phyloP scores from a whole-genome alignment of 2,888 invertebrate species.

The Vanessa cardui region DNA sequence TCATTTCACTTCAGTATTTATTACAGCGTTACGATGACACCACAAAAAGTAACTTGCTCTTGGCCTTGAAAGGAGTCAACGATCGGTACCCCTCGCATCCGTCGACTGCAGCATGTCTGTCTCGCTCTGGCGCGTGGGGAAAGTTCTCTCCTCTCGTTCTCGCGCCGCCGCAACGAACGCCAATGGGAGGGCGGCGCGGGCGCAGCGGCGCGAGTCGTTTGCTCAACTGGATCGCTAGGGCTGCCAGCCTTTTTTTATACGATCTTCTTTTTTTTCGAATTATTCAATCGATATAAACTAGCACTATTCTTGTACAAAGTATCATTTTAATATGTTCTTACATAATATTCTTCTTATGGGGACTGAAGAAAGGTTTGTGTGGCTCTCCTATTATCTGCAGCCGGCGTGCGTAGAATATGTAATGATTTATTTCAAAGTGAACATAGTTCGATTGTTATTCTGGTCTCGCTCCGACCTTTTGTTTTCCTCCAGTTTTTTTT shows the following conservation, averaged over 20 bases:
- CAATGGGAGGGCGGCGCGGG: slow-evolving; percentile 69
- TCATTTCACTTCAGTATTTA: slow-evolving; percentile 63
- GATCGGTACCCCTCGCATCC: slow-evolving; percentile 80
- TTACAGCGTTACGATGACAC: slow-evolving; percentile 70
- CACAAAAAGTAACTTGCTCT: slow-evolving; percentile 69
- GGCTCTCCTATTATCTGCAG: slow-evolving; percentile 57
- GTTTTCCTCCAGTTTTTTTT: slow-evolving; percentile 61
- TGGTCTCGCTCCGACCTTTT: slow-evolving; percentile 60
- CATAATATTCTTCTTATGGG: slow-evolving; percentile 12
- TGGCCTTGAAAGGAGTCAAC: slow-evolving; percentile 81
- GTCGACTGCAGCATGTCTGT: slow-evolving; percentile 63
- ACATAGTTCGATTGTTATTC: slow-evolving; percentile 64
- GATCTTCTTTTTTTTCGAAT: slow-evolving; percentile 11
- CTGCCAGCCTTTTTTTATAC: slow-evolving; percentile 66
- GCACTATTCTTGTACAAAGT: neutral
- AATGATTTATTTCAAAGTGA: slow-evolving; percentile 64
- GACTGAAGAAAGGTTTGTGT: slow-evolving; percentile 31
- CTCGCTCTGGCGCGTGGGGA: slow-evolving; percentile 52
- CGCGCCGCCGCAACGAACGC: slow-evolving; percentile 57
- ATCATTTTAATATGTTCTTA: slow-evolving; percentile 8
- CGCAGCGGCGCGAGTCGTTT: slow-evolving; percentile 78
- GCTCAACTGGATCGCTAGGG: slow-evolving; percentile 77
- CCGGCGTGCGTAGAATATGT: slow-evolving; percentile 66
- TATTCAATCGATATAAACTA: slow-evolving; percentile 12
- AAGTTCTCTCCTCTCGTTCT: slow-evolving; percentile 52